A percentile compares a stretch with the other conserved stretches of the same genome.
These are phyloP conservation scores for Xenopus tropicalis DNA, from an alignment of 2,113 vertebrate species.

Conservation along the genomic window UCB_Xtro_10.0 CM004446.2:84129501-84130000, in stretches of 20 bases:
- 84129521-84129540: no score
- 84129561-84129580: no score
- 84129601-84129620: no score
- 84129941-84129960: no score
- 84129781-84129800: slow-evolving; percentile 40
- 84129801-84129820: slow-evolving; percentile 42
- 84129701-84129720: slow-evolving; percentile 37
- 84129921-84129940: background rate
- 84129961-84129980: no score
- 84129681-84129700: slow-evolving; percentile 32
- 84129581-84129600: background rate
- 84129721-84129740: slow-evolving; percentile 37
- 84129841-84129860: slow-evolving; percentile 41
- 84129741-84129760: slow-evolving; percentile 35
- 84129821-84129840: slow-evolving; percentile 37
- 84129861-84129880: slow-evolving; percentile 30
- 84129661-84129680: slow-evolving; percentile 29
- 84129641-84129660: slow-evolving; percentile 9
- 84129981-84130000: no score
- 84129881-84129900: slow-evolving; percentile 22
- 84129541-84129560: no score
- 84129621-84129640: background rate
- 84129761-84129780: slow-evolving; percentile 28
- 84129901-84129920: slow-evolving; percentile 11
- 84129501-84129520: no score